phyloP scores from a whole-genome alignment of 2,113 vertebrate species.

The Ammodytes dubius region DNA sequence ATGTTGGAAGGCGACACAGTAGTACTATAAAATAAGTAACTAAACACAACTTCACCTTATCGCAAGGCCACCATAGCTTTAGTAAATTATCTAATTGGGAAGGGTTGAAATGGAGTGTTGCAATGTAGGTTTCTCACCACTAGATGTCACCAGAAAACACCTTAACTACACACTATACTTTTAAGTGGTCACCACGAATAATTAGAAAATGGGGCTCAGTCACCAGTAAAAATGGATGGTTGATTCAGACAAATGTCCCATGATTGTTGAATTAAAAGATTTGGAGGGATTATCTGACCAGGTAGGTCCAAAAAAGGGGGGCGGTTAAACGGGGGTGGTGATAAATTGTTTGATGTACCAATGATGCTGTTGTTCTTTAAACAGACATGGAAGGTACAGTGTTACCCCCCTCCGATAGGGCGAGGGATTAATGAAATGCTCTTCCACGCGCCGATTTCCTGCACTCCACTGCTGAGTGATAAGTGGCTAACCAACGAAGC shows the following conservation, averaged over 20 bases:
- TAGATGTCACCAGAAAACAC: too few species aligned
- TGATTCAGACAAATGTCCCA: constrained; percentile 91
- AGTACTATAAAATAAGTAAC: too few species aligned
- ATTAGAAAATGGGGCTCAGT: constrained; percentile 94
- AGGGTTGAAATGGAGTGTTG: too few species aligned
- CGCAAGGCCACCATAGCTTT: too few species aligned
- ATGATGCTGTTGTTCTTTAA: constrained; percentile 97
- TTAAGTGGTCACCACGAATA: constrained; percentile 87
- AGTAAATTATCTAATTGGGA: too few species aligned
- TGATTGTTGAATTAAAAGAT: constrained; percentile 91
- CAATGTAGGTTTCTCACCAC: too few species aligned
- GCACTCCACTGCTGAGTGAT: constrained; percentile 97
- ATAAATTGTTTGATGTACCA: constrained; percentile 96
- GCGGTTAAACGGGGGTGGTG: constrained; percentile 55
- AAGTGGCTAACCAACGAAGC: constrained; percentile 94
- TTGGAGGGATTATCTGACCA: constrained; percentile 88
- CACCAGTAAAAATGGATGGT: constrained; percentile 92
- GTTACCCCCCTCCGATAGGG: constrained; percentile 91
- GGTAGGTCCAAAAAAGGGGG: constrained; percentile 52
- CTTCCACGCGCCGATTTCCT: constrained; percentile 97
- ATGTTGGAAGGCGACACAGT: too few species aligned
- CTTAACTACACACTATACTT: too few species aligned
- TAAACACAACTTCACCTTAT: too few species aligned
- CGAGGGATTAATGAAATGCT: constrained; percentile 99
- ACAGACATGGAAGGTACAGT: constrained; percentile 96